Evolutionary conservation across 1,140 invertebrate species (phyloP), one percentile per base, ranked within the genome.

Genomic region (Formica selysi): DNA sequence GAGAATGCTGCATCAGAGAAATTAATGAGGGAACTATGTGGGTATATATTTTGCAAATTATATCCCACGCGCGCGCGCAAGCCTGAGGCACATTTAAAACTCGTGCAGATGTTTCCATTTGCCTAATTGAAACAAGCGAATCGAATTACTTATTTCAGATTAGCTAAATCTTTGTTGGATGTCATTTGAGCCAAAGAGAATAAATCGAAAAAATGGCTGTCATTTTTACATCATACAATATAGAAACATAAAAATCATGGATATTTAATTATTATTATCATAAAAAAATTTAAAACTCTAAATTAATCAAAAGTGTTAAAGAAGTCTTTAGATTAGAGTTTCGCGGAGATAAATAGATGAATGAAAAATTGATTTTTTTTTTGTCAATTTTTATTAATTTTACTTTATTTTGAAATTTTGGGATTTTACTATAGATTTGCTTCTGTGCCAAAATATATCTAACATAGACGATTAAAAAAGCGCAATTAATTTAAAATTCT

Each of bases 21-120:
- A 51, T 67, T 67, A 41, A 68, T 79, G 67, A 36, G 6, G 5
- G 26, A 29, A 51, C 3, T 76, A 76, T 76, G 26, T 61, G 64
- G 59, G 54, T 44, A 57, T 61, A 13, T 26, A 19, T 41, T 36
- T 10, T 48, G 13, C 22, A 78, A 48, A 65, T 78, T 65, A 44
- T 22, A 65, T 64, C 1, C 0, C 3, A 32, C 3, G 3, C 32
- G 32, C 32, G 32, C 32, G 32, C 32, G 1, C 32, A 32, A 32
- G 32, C 32, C 32, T 11, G 36, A 76, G 16, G 13, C 38, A 16
- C 22, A 65, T 32, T 48, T 32, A 78, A 65, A 65, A 51, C 5
- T 48, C 11, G n/a, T 48, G 7, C 29, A 48, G 32, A 65, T 48
- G 54, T 68, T 44, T 68, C n/a, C n/a, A 22, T 26, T 79, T 67